Percentiles rank a stretch among this genome's conserved stretches.
Evolutionary conservation across 2,113 vertebrate species (phyloP).

Genomic region (Archilochus colubris): DNA sequence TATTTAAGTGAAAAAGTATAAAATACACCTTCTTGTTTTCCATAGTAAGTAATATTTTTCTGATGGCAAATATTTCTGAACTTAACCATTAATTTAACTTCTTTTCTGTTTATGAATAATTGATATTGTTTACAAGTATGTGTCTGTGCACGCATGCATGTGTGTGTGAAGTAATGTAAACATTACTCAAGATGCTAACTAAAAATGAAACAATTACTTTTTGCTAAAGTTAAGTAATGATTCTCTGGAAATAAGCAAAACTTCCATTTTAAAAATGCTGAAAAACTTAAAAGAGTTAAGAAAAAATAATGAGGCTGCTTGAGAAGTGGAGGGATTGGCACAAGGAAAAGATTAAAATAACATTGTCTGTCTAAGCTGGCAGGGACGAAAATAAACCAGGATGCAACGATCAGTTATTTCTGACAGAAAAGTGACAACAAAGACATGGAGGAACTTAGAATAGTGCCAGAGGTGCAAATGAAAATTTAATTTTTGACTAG

Average conservation of each 20-base stretch:
- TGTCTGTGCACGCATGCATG: neutral
- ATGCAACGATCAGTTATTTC: conserved; percentile 18
- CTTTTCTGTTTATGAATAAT: neutral
- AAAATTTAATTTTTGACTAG: conserved; percentile 42
- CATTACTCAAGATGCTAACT: neutral
- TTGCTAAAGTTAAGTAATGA: neutral
- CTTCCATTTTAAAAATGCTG: conserved; percentile 3
- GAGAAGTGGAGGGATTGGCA: neutral
- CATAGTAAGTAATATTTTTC: neutral
- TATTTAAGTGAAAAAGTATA: neutral
- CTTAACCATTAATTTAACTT: neutral
- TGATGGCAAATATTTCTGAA: neutral
- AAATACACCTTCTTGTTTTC: neutral
- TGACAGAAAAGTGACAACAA: conserved; percentile 21
- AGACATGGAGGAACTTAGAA: neutral
- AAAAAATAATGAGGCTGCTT: neutral
- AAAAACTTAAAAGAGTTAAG: neutral
- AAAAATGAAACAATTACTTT: neutral
- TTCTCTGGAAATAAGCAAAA: conserved; percentile 14
- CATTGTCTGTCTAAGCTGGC: neutral
- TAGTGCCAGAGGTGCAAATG: conserved; percentile 21
- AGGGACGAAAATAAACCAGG: neutral
- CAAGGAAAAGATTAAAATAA: neutral
- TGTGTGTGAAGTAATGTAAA: conserved; percentile 10
- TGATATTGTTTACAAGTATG: neutral